Evolutionary conservation across 2,888 invertebrate genomes (phyloP).

Genomic region (Dryomyza anilis): DNA sequence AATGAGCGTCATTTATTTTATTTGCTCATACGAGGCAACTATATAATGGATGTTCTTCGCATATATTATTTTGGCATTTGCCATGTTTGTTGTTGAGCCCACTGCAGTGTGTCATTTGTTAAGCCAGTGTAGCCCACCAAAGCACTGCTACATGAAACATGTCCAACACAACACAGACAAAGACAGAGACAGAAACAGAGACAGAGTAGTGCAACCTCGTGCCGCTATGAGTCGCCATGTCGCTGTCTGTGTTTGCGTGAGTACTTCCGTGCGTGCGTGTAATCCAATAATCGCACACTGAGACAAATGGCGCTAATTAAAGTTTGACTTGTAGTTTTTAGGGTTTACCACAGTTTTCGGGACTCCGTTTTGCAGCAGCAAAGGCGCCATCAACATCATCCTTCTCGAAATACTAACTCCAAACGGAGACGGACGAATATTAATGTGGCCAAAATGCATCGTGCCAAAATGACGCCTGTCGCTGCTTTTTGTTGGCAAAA

Average conservation of each 20-base stretch:
- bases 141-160: neutral
- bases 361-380: neutral
- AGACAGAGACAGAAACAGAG: neutral
- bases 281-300: constrained; percentile 23
- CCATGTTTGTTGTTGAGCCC: too few species aligned
- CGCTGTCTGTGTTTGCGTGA: neutral
- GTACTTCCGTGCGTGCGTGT: constrained; percentile 1
- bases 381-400: too few species aligned
- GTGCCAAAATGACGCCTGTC: too few species aligned
- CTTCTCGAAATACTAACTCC: neutral
- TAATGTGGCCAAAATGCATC: constrained; percentile 12
- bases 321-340: constrained; percentile 33
- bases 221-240: neutral
- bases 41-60: too few species aligned
- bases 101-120: constrained; percentile 10
- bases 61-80: too few species aligned
- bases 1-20: too few species aligned
- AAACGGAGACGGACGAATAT: neutral
- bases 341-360: constrained; percentile 14
- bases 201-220: neutral
- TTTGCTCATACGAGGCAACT: too few species aligned
- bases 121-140: constrained; percentile 1
- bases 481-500: too few species aligned
- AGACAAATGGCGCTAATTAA: constrained; percentile 35
- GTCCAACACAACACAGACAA: neutral